Conservation (phyloP, 2,113 vertebrate genomes). For the Pongo pygmaeus region DNA sequence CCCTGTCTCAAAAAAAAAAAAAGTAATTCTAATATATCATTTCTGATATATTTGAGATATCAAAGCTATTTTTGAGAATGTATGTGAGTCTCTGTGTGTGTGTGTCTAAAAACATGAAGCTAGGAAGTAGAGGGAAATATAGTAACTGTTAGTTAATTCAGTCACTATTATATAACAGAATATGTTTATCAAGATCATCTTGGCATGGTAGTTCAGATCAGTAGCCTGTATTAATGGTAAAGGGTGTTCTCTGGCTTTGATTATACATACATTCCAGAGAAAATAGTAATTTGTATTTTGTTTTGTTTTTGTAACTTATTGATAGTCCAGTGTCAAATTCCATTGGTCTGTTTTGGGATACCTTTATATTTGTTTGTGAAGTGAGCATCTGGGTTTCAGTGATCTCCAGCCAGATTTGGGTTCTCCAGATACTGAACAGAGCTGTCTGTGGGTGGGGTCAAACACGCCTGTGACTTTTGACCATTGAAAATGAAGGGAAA, state of each 20-base stretch:
- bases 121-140: not conserved
- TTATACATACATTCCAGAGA: not conserved
- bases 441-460: slow-evolving; percentile 77
- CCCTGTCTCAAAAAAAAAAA: too few species aligned
- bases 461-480: slow-evolving; percentile 78
- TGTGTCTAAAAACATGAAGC: not conserved
- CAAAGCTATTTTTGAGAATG: not conserved
- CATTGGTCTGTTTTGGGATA: slow-evolving; percentile 16
- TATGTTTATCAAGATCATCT: slow-evolving; percentile 37
- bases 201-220: not conserved
- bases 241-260: slow-evolving; percentile 34
- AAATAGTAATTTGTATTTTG: slow-evolving; percentile 25
- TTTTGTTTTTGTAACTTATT: slow-evolving; percentile 48
- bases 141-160: slow-evolving; percentile 29
- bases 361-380: slow-evolving; percentile 72
- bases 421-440: slow-evolving; percentile 76
- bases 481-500: slow-evolving; percentile 83
- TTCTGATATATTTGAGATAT: not conserved
- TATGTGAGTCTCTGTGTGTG: not conserved
- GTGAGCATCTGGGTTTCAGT: slow-evolving; percentile 74
- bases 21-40: not conserved
- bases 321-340: slow-evolving; percentile 46
- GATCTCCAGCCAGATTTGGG: slow-evolving; percentile 68
- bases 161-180: slow-evolving; percentile 23
- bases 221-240: slow-evolving; percentile 37